Conservation (phyloP, 2,113 vertebrate species). For the Chionodraco myersi region DNA sequence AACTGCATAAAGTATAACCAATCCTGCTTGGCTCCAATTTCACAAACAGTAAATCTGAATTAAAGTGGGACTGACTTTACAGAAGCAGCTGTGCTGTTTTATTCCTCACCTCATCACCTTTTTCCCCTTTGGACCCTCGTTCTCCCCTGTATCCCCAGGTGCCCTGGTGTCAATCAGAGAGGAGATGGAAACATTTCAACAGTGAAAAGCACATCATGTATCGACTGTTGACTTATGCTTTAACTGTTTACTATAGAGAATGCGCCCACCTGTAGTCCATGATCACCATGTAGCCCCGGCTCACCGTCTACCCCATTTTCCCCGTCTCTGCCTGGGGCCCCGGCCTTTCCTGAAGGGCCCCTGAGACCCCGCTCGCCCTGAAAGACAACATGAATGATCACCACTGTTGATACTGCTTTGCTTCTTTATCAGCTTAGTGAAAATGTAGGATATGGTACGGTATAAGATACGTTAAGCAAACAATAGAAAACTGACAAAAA, state of each 20-base stretch:
- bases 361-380: constrained; percentile 85
- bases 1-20: background rate
- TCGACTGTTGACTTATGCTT: background rate
- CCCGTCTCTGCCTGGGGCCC: constrained; percentile 84
- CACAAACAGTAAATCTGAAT: constrained; percentile 25
- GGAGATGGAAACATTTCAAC: background rate
- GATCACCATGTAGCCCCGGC: constrained; percentile 79
- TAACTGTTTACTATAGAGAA: background rate
- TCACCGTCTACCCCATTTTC: constrained; percentile 84
- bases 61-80: background rate
- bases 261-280: constrained; percentile 83
- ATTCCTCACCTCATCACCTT: constrained; percentile 89
- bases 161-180: constrained; percentile 78
- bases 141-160: constrained; percentile 89
- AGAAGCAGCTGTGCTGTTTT: constrained; percentile 9
- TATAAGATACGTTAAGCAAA: background rate
- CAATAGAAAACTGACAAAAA: background rate
- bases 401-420: background rate
- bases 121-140: constrained; percentile 85
- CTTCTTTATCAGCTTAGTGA: background rate
- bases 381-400: constrained; percentile 23
- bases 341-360: constrained; percentile 82
- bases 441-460: background rate
- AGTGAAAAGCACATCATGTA: background rate
- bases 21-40: background rate